Percentiles rank a stretch among this genome's conserved stretches.
phyloP scores from a whole-genome alignment of 2,888 invertebrate species.

The Drosophila eohydei region DNA sequence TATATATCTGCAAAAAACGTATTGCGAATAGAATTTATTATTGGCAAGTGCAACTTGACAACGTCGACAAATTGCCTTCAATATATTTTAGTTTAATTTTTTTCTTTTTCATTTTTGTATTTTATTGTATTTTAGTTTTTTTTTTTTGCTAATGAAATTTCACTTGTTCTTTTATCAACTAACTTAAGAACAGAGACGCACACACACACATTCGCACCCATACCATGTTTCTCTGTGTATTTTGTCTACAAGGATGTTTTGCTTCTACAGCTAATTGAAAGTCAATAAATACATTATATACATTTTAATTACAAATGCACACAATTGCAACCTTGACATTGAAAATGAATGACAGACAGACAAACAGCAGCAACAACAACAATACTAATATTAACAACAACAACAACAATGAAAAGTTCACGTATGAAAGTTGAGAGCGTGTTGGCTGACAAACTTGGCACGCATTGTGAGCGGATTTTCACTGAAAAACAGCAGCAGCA shows the following conservation, averaged over 20 bases:
- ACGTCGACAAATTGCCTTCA: conserved; percentile 54
- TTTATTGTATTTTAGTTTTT: conserved; percentile 15
- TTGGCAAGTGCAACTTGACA: conserved; percentile 57
- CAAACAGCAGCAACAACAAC: background rate
- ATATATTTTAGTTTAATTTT: conserved; percentile 7
- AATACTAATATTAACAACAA: conserved; percentile 27
- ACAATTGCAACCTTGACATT: conserved; percentile 74
- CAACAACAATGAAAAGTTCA: conserved; percentile 67
- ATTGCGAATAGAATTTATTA: conserved; percentile 52
- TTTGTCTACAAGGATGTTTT: conserved; percentile 67
- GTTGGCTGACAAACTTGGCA: conserved; percentile 61
- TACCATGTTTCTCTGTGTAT: background rate
- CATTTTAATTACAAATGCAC: conserved; percentile 58
- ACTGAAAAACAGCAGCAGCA: conserved; percentile 42
- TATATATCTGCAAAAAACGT: conserved; percentile 26
- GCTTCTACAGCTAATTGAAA: conserved; percentile 72
- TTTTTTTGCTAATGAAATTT: conserved; percentile 37
- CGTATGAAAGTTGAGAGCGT: conserved; percentile 73
- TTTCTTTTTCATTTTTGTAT: background rate
- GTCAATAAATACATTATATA: conserved; percentile 74
- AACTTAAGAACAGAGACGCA: conserved; percentile 48
- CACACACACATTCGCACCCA: background rate
- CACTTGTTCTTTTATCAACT: conserved; percentile 46
- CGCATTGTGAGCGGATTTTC: conserved; percentile 72
- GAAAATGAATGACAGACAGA: conserved; percentile 69